These are phyloP conservation scores for Thymelicus lineola DNA, from an alignment of 2,888 invertebrate species.

Conservation along the genomic window DNA sequence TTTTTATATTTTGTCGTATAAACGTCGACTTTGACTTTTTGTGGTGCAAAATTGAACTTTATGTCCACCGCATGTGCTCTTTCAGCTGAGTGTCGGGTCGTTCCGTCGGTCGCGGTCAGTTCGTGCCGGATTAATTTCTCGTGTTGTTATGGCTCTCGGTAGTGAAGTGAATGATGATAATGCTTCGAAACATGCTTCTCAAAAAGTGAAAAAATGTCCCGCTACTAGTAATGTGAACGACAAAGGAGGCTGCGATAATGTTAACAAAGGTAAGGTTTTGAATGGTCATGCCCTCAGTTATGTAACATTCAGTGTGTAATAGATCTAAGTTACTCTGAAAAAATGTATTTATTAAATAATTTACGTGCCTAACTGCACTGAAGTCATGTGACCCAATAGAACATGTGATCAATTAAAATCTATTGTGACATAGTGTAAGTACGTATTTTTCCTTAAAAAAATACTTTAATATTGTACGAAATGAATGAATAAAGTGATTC, in stretches of 20 bases:
- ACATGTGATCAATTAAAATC: conserved; percentile 64
- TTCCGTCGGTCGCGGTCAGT: conserved; percentile 81
- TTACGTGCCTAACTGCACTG: conserved; percentile 52
- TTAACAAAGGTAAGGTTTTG: conserved; percentile 77
- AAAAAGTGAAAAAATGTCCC: conserved; percentile 83
- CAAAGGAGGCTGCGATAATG: conserved; percentile 72
- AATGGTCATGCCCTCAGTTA: conserved; percentile 78
- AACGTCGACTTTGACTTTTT: conserved; percentile 51
- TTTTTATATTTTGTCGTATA: conserved; percentile 45
- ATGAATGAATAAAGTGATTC: not conserved
- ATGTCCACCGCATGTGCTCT: conserved; percentile 81
- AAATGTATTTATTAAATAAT: conserved; percentile 52
- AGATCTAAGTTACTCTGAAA: conserved; percentile 54
- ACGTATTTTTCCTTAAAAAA: conserved; percentile 2
- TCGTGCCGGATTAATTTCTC: conserved; percentile 80
- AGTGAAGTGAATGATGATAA: conserved; percentile 85
- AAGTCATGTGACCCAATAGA: conserved; percentile 72
- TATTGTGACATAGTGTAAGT: conserved; percentile 32
- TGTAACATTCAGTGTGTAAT: conserved; percentile 72
- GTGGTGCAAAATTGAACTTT: conserved; percentile 73
- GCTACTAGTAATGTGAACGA: conserved; percentile 72
- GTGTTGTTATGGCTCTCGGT: conserved; percentile 86
- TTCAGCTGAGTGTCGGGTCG: conserved; percentile 82
- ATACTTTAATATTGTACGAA: not conserved
- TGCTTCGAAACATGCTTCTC: conserved; percentile 74